These are phyloP conservation scores for Oxygymnocypris stewartii DNA, from an alignment of 2,113 vertebrate genomes.

Conservation along the genomic window DNA sequence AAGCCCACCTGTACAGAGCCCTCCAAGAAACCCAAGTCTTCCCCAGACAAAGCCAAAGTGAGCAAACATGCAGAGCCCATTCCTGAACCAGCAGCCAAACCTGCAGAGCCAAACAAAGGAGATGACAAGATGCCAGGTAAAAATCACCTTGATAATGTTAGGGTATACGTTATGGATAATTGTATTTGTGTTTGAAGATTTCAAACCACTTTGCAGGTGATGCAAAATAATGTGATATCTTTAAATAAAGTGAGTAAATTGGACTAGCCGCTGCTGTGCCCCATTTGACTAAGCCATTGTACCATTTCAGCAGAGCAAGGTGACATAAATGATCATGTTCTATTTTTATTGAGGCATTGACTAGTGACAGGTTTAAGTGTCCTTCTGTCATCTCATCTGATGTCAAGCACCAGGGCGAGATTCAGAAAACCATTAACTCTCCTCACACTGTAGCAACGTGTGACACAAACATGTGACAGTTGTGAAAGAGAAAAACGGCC, in stretches of 20 bases:
- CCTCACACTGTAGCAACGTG: not conserved
- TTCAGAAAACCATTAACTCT: slow-evolving; percentile 11
- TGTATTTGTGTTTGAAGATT: not conserved
- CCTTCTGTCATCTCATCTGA: slow-evolving; percentile 1
- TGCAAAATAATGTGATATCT: not conserved
- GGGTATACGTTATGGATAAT: not conserved
- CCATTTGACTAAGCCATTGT: not conserved
- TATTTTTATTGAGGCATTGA: slow-evolving; percentile 24
- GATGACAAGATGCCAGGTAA: slow-evolving; percentile 88
- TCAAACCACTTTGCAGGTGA: not conserved
- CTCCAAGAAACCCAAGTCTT: slow-evolving; percentile 78
- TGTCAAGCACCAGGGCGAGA: not conserved
- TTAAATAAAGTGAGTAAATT: not conserved
- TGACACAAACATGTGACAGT: not conserved
- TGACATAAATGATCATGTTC: slow-evolving; percentile 9
- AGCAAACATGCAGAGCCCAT: slow-evolving; percentile 70
- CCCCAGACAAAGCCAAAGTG: slow-evolving; percentile 71
- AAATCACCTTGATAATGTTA: not conserved
- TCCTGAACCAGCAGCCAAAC: slow-evolving; percentile 74
- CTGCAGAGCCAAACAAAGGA: slow-evolving; percentile 76
- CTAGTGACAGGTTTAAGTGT: not conserved
- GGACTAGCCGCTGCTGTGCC: not conserved
- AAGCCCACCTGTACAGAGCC: slow-evolving; percentile 82
- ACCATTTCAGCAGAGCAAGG: not conserved
- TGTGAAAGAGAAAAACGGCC: not conserved